Conservation (phyloP, 2,888 invertebrate genomes). For the Trachelus iudaicus region DNA sequence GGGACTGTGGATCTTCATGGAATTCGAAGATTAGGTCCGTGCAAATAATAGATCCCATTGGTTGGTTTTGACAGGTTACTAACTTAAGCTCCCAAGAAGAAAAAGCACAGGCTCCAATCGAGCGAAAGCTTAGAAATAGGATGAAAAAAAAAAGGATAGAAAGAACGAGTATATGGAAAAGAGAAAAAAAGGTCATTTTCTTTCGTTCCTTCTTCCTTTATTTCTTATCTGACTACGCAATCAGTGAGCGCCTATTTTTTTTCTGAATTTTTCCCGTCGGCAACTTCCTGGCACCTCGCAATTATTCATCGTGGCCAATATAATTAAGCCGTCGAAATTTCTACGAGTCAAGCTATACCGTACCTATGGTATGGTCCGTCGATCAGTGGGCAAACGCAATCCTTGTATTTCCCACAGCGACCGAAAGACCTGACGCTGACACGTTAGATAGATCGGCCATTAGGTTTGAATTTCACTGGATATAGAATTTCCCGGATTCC, state of each 20-base stretch:
- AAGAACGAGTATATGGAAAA: not conserved
- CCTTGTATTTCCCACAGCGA: slow-evolving; percentile 45
- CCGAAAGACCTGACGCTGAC: slow-evolving; percentile 52
- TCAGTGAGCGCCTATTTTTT: no score
- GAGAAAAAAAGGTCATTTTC: not conserved
- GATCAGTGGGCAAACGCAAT: slow-evolving; percentile 26
- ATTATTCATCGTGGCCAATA: not conserved
- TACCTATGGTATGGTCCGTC: slow-evolving; percentile 22
- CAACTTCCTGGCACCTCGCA: not conserved
- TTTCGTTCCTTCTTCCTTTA: not conserved
- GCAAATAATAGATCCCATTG: slow-evolving; percentile 41
- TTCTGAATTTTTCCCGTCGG: not conserved
- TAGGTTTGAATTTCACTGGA: slow-evolving; percentile 57
- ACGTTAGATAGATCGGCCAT: slow-evolving; percentile 63
- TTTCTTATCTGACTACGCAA: not conserved
- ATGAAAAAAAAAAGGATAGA: not conserved
- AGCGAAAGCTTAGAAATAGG: not conserved
- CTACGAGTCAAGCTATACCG: not conserved
- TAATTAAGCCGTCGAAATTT: not conserved
- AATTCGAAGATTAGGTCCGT: slow-evolving; percentile 35
- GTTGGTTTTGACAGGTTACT: slow-evolving; percentile 48
- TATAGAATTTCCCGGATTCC: slow-evolving; percentile 61
- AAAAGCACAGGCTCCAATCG: not conserved
- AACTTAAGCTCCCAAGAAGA: not conserved
- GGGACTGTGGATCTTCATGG: not conserved